These are phyloP conservation scores for Perca schrenkii DNA, from an alignment of 2,113 vertebrate species.

Conservation along the genomic window DNA sequence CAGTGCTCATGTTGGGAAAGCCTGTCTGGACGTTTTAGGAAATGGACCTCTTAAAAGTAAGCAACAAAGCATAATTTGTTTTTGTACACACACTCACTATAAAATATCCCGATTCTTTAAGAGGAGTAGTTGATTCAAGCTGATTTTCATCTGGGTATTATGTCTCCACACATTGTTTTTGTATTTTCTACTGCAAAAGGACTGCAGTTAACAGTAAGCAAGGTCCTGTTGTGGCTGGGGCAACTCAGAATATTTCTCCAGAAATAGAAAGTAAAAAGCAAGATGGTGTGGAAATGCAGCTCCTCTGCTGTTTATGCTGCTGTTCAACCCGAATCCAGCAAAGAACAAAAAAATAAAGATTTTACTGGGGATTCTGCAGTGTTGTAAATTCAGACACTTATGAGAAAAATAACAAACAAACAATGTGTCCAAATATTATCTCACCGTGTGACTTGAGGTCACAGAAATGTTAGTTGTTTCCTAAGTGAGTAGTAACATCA, in stretches of 20 bases:
- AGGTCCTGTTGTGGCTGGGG: neutral
- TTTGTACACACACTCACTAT: neutral
- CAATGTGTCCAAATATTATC: neutral
- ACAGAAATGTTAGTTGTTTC: neutral
- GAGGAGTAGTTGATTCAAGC: neutral
- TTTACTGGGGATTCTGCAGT: neutral
- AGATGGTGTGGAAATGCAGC: neutral
- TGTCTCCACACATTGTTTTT: neutral
- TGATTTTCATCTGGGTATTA: neutral
- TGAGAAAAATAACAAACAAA: neutral
- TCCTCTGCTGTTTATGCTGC: neutral
- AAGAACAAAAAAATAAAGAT: neutral
- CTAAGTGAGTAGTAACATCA: neutral
- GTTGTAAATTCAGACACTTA: neutral
- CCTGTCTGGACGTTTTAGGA: conserved; percentile 2
- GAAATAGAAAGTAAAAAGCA: neutral
- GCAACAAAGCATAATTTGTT: neutral
- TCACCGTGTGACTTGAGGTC: neutral
- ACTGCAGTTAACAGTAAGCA: neutral
- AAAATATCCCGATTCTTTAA: neutral
- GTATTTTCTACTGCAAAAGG: neutral
- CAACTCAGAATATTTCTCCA: neutral
- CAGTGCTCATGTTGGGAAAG: conserved; percentile 1
- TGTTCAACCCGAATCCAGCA: neutral
- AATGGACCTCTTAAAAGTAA: conserved; percentile 1